phyloP scores from a whole-genome alignment of 2,888 invertebrate genomes.

The Dryomyza anilis region DNA sequence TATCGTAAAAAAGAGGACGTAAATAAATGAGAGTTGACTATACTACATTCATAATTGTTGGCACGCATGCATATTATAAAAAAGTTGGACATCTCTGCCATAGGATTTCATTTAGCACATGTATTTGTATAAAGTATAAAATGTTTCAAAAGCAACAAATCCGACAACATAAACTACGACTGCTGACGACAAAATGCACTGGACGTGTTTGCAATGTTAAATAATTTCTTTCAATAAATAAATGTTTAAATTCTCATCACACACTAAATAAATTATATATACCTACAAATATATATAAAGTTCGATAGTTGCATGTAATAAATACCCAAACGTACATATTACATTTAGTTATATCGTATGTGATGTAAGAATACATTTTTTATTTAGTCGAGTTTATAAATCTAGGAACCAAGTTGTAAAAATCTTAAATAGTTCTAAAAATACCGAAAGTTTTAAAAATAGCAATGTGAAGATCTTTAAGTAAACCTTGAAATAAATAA shows the following conservation, averaged over 20 bases:
- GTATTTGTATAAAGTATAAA: background rate
- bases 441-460: no score
- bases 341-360: background rate
- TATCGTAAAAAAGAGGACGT: no score
- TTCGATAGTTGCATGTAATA: background rate
- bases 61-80: no score
- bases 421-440: no score
- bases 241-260: background rate
- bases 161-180: background rate
- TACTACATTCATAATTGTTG: no score
- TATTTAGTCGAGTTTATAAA: no score
- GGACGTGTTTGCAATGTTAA: conserved; percentile 1
- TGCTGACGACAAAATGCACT: conserved; percentile 11
- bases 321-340: background rate
- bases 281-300: background rate
- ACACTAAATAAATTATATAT: background rate
- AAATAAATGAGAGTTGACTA: background rate
- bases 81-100: background rate
- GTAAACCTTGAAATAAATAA: no score
- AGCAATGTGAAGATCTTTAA: no score
- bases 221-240: background rate
- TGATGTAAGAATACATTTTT: no score
- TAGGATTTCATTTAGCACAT: background rate
- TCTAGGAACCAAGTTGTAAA: no score
- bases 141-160: background rate